Conservation (phyloP, 2,888 invertebrate species). For the Synanthedon tipuliformis region DNA sequence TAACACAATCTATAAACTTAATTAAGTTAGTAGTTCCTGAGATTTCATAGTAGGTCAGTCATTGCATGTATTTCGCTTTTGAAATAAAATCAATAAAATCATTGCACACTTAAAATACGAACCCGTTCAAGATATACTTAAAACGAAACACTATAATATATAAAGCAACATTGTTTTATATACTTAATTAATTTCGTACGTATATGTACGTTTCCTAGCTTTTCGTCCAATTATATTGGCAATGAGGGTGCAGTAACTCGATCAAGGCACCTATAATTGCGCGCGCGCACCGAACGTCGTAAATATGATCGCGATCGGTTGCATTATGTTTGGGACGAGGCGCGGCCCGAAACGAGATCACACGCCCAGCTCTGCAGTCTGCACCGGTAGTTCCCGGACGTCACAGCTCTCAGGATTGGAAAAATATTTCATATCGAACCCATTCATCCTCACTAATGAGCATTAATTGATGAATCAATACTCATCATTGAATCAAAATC, state of each 20-base stretch:
- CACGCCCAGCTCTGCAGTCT: slow-evolving; percentile 4
- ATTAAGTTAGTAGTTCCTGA: too few species aligned
- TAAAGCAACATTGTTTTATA: too few species aligned
- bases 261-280: background rate
- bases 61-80: too few species aligned
- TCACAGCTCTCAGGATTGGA: background rate
- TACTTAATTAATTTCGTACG: too few species aligned
- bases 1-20: too few species aligned
- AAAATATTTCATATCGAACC: background rate
- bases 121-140: too few species aligned
- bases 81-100: too few species aligned
- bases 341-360: slow-evolving; percentile 26
- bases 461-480: too few species aligned
- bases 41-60: too few species aligned
- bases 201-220: background rate
- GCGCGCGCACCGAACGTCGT: slow-evolving; percentile 15
- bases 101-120: too few species aligned
- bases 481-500: too few species aligned
- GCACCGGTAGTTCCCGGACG: background rate
- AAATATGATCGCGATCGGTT: slow-evolving; percentile 51
- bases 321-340: slow-evolving; percentile 30
- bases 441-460: background rate
- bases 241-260: background rate
- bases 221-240: background rate
- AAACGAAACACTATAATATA: too few species aligned